A percentile compares a stretch with the other conserved stretches of the same genome.
phyloP scores from a whole-genome alignment of 1,140 invertebrate species.

The Mesaphorura yosii region DNA sequence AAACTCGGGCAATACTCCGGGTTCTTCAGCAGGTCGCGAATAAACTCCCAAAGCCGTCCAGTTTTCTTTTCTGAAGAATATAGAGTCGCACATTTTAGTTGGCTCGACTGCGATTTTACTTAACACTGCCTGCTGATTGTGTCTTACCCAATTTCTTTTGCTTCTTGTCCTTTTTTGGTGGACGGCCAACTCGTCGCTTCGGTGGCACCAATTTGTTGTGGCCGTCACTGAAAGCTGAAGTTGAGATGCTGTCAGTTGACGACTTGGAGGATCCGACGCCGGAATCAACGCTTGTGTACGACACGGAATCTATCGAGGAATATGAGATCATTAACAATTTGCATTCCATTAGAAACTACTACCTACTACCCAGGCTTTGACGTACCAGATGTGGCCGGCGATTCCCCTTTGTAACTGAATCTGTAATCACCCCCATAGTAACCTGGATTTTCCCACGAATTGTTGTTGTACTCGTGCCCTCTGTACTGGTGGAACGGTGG shows the following conservation, averaged over 20 bases:
- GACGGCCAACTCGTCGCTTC: conserved; percentile 30
- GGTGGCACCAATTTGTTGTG: conserved; percentile 6
- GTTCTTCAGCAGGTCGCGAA: conserved; percentile 63
- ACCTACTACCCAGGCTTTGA: not conserved
- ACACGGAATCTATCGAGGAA: conserved; percentile 8
- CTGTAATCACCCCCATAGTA: conserved; percentile 8
- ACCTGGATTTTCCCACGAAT: conserved; percentile 25
- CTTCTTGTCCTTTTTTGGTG: conserved; percentile 31
- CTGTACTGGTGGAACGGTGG: no score
- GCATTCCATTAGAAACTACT: not conserved
- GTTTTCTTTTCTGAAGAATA: conserved; percentile 44
- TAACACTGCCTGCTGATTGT: no score
- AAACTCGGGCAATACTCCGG: conserved; percentile 62
- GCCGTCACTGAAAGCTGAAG: conserved; percentile 6
- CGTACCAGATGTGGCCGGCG: conserved; percentile 23
- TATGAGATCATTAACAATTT: not conserved
- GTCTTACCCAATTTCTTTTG: conserved; percentile 26
- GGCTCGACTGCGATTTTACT: no score
- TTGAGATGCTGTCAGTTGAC: conserved; percentile 21
- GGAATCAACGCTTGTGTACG: conserved; percentile 22
- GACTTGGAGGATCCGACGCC: conserved; percentile 30
- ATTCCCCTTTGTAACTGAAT: conserved; percentile 21
- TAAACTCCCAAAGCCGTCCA: conserved; percentile 65
- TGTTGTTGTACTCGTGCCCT: conserved; percentile 10
- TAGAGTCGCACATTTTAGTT: conserved; percentile 9